Evolutionary conservation across 2,797 vertebrate species (phyloP).

Genomic region (Alauda arvensis): DNA sequence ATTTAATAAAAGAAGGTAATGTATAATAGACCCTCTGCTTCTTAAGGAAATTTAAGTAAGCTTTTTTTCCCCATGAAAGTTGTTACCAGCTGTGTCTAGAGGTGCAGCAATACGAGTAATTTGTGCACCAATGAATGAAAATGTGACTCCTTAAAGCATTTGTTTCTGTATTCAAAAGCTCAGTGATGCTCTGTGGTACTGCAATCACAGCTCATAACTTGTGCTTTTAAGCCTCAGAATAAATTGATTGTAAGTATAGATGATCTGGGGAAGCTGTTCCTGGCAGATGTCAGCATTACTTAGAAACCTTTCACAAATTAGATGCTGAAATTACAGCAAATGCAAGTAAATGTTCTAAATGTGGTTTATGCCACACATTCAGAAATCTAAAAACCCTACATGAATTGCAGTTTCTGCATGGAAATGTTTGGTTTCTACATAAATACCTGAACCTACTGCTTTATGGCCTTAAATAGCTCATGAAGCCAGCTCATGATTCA

Average conservation of each 20-base stretch:
- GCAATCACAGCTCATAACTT: neutral
- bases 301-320: neutral
- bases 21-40: neutral
- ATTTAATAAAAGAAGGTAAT: neutral
- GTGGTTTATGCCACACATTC: neutral
- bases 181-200: neutral
- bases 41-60: neutral
- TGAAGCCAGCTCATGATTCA: neutral
- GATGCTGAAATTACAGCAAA: neutral
- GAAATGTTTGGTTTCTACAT: neutral
- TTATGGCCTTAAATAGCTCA: neutral
- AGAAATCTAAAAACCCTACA: neutral
- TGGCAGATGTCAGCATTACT: neutral
- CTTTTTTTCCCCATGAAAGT: neutral
- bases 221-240: neutral
- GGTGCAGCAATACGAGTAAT: neutral
- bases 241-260: neutral
- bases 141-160: neutral
- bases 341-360: neutral
- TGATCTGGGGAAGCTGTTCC: neutral
- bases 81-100: neutral
- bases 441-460: neutral
- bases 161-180: neutral
- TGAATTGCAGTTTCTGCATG: neutral
- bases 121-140: neutral